A percentile compares a stretch with the other conserved stretches of the same genome.
Evolutionary conservation across 2,888 invertebrate species (phyloP).

Genomic region (Drosophila percnosoma): DNA sequence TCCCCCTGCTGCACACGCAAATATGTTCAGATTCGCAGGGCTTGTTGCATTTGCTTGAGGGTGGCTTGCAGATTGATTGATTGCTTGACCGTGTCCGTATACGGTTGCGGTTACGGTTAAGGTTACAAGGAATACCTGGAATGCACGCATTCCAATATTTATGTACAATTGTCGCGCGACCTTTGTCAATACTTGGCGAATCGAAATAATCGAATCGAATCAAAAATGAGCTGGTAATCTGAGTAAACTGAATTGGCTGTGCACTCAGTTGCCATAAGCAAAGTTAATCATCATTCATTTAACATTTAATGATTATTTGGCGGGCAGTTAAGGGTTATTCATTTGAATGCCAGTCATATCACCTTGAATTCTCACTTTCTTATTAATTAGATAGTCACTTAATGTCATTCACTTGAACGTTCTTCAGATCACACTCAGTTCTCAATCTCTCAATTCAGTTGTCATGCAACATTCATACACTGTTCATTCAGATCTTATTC

Average conservation of each 20-base stretch:
- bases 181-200: constrained; percentile 22
- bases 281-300: background rate
- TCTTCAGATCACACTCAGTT: background rate
- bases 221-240: background rate
- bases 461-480: background rate
- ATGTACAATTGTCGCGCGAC: constrained; percentile 34
- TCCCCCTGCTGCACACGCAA: constrained; percentile 6
- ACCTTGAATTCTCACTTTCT: background rate
- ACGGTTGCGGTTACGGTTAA: background rate
- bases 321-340: background rate
- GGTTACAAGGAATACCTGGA: constrained; percentile 3
- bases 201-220: constrained; percentile 3
- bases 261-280: background rate
- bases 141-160: constrained; percentile 39
- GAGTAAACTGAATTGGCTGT: background rate
- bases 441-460: background rate
- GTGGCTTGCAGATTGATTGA: constrained; percentile 40
- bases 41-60: constrained; percentile 49
- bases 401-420: background rate
- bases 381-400: background rate
- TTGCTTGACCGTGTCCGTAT: constrained; percentile 38
- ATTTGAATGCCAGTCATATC: background rate
- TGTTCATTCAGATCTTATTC: background rate
- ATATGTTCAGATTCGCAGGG: constrained; percentile 29
- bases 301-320: background rate